Evolutionary conservation across 2,888 invertebrate genomes (phyloP), one percentile per base, ranked within the genome.

Genomic region (Argyresthia goedartella): DNA sequence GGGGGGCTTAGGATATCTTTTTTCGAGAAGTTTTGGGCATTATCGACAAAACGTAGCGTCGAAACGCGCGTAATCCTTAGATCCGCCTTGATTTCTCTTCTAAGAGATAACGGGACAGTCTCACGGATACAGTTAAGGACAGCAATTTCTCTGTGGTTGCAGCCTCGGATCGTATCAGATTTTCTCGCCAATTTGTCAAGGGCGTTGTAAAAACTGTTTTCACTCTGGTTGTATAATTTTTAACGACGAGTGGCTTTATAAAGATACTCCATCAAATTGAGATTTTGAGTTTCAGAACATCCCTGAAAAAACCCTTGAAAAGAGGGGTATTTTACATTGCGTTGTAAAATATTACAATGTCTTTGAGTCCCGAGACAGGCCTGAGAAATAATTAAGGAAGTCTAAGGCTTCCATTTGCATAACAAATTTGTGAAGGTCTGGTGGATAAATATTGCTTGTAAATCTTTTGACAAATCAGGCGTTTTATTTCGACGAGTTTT

Each of bases 341-440:
- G 63, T 69, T 69, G 71, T 79, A 73, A 78, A 80, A 76, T 77
- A 79, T 78, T 73, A 75, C 72, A 63, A 64, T 59, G 72, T 66
- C 71, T 72, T 74, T 67, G 67, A 68, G 70, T 67, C 69, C 62
- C 64, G 66, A 63, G 25, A 25, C 67, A 74, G 71, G 72, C 68
- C 67, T 72, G 69, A 65, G 72, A 77, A 79, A 81, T 79, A 79
- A 80, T 80, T 78, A 79, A 76, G 73, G 73, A 71, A 76, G 72
- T 74, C 76, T 79, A 79, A 76, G 73, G 71, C 53, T 65, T 72
- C 66, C 67, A 76, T 80, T 80, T 77, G 73, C 76, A 79, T 79
- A 76, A 74, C 73, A 76, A 79, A 78, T 77, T 76, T 67, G 65
- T 64, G 66, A 68, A 69, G 67, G 65, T 63, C 63, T 63, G 60